These are phyloP conservation scores for Hassar affinis DNA, from an alignment of 2,113 vertebrate genomes.

Conservation along the genomic window DNA sequence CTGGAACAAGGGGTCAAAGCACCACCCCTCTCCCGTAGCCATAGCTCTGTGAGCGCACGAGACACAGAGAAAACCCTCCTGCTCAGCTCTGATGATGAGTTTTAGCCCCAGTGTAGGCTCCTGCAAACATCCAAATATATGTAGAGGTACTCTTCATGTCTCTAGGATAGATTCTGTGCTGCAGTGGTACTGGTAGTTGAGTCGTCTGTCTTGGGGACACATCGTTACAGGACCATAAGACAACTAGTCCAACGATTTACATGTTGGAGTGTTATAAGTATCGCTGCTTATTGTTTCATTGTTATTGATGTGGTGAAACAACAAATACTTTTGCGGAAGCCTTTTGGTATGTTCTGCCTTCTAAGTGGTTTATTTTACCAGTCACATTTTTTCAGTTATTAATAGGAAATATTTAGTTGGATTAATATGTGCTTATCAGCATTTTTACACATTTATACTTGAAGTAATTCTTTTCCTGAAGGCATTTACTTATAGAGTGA, in stretches of 20 bases:
- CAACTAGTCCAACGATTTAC: constrained; percentile 14
- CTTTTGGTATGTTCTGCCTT: constrained; percentile 16
- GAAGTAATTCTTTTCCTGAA: background rate
- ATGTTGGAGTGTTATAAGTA: constrained; percentile 17
- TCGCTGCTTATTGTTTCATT: constrained; percentile 34
- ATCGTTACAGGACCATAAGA: constrained; percentile 37
- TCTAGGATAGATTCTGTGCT: constrained; percentile 27
- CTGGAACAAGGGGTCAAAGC: constrained; percentile 79
- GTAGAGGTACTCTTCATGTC: constrained; percentile 2
- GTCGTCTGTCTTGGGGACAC: constrained; percentile 25
- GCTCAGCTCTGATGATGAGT: constrained; percentile 94
- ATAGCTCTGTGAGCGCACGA: constrained; percentile 66
- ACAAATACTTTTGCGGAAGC: constrained; percentile 9
- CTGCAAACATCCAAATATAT: background rate
- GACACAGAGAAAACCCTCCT: constrained; percentile 94
- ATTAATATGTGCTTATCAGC: constrained; percentile 10
- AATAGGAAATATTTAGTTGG: constrained; percentile 5
- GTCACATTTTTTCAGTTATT: background rate
- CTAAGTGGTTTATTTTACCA: constrained; percentile 14
- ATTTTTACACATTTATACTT: constrained; percentile 14
- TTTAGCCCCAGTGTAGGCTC: constrained; percentile 67
- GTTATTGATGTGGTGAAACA: background rate
- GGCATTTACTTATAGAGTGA: constrained; percentile 8
- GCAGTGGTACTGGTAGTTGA: background rate
- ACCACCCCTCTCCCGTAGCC: constrained; percentile 72